Evolutionary conservation across 2,113 vertebrate genomes (phyloP), one percentile per base, ranked within the genome.

Genomic region (Cyphomyrus plagiostoma): DNA sequence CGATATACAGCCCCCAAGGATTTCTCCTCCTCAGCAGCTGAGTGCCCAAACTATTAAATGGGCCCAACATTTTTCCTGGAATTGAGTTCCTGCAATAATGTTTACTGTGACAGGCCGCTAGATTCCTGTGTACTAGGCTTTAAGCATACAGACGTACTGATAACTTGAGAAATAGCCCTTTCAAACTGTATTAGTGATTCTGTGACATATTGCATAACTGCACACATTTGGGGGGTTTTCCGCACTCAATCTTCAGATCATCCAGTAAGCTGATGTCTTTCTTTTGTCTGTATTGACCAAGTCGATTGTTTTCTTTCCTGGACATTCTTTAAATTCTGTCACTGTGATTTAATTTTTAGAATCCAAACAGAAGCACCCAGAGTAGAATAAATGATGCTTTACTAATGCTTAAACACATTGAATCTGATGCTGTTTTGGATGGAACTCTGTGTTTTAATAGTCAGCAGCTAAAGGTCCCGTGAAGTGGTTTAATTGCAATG

Each of bases 21-120:
- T 35, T 35, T 35, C 88, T 91, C 39, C 89, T 89, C 90, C 90
- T 93, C 94, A 94, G 94, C 94, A 94, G 94, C 93, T 62, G 90
- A 94, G 93, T 91, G 92, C 93, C 94, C 95, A 80, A 80, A 80
- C 74, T 80, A 80, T 95, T 95, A 93, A 95, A 94, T 92, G 92
- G 92, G 90, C 92, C 93, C 91, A 90, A 91, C 92, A 94, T 93
- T 95, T 94, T 95, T 95, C 95, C 94, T 94, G 94, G 93, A 92
- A 91, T 94, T 93, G 93, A 89, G 93, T 92, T 94, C 89, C 94
- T 92, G 93, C 93, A 94, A 95, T 93, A 42, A 87, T 42, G 74
- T 80, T 80, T 42, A 80, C 35, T 6, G 4, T 80, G 30, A 80
- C 74, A 80, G 30, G 74, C 15, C 35, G 6, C 35, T 80, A 80